Evolutionary conservation across 2,888 invertebrate genomes (phyloP), one percentile per base, ranked within the genome.

Genomic region (Candidula unifasciata): DNA sequence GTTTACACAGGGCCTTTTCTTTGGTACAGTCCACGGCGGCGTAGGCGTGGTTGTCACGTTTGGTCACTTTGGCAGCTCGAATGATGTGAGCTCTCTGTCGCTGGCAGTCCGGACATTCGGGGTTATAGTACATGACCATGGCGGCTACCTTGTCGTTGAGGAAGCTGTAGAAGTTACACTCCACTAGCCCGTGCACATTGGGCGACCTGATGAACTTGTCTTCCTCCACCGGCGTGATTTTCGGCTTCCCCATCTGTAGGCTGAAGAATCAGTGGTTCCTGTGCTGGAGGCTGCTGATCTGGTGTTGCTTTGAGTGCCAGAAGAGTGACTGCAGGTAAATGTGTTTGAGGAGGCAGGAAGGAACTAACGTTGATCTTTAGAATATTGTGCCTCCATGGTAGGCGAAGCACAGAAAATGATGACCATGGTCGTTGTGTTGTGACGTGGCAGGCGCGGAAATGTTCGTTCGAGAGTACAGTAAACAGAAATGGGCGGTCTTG

Each of bases 81-180:
- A 83, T 69, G 37, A 76, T 27, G 27, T 83, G 77, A 0, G 69
- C 37, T 24, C 69, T 21, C 24, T 30, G n/a, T 2, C 57, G n/a
- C 35, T 68, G 3, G 37, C 83, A 66, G 10, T 37, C 57, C n/a
- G 30, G 33, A 30, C 69, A 69, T 1, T 52, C 54, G 0, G 83
- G 83, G 37, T 83, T 57, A 57, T 83, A 83, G 27, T 69, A 83
- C 83, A 83, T 83, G 24, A 83, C 83, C 78, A 83, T 30, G n/a
- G 83, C 78, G 27, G 77, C 77, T 18, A 35, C 57, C 27, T 78
- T 77, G 21, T 83, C 78, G 27, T n/a, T 78, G 24, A 83, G 69
- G 30, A 69, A 83, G 52, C 78, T 52, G 64, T 69, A 78, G 33
- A 83, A 83, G 52, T 78, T 83, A 27, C 78, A 78, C 10, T 77